Conservation (phyloP, 2,888 invertebrate species). For the Eupithecia centaureata region DNA sequence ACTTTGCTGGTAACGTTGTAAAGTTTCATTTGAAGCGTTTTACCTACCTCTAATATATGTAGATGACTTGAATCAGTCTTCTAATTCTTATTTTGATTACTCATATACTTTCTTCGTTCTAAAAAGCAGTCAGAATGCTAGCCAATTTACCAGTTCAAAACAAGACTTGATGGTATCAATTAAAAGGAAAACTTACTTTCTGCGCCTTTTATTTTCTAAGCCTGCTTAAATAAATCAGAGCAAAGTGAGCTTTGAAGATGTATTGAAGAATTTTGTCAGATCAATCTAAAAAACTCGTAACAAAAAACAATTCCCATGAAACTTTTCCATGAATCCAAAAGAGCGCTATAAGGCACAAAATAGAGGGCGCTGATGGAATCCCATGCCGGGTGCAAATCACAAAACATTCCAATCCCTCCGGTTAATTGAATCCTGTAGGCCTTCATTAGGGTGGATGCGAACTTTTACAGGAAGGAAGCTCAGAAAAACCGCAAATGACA, state of each 20-base stretch:
- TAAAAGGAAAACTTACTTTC: background rate
- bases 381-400: constrained; percentile 74
- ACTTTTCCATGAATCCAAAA: constrained; percentile 58
- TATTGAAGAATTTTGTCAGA: background rate
- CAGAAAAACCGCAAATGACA: constrained; percentile 79
- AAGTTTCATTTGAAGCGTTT: background rate
- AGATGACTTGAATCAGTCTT: background rate
- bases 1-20: background rate
- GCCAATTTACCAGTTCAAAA: background rate
- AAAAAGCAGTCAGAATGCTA: background rate
- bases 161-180: background rate
- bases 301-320: constrained; percentile 43
- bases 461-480: constrained; percentile 69
- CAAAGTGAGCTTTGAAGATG: background rate
- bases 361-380: constrained; percentile 66
- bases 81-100: too few species aligned
- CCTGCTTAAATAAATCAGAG: background rate
- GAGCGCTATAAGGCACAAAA: constrained; percentile 62
- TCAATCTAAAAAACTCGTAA: constrained; percentile 20
- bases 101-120: too few species aligned
- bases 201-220: too few species aligned
- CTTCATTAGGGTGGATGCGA: constrained; percentile 75
- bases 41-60: background rate
- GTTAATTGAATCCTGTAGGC: constrained; percentile 81
- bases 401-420: constrained; percentile 77